phyloP scores from a whole-genome alignment of 1,140 invertebrate genomes.

The Gryllus bimaculatus region DNA sequence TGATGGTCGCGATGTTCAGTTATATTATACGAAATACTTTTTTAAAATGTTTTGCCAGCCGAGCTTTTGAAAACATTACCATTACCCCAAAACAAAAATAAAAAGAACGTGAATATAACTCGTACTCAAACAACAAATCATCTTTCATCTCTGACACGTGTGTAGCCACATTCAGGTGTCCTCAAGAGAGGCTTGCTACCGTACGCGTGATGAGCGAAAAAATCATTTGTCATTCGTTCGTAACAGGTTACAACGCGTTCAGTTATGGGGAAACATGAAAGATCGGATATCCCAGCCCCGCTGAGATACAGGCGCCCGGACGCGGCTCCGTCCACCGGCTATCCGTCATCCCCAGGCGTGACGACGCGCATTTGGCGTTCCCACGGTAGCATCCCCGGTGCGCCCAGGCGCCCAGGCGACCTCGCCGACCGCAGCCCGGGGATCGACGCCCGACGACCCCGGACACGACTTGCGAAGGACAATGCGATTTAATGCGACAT shows the following conservation, averaged over 20 bases:
- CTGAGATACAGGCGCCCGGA: neutral
- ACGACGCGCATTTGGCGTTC: neutral
- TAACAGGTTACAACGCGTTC: neutral
- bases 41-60: too few relatives aligned
- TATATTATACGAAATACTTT: too few relatives aligned
- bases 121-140: neutral
- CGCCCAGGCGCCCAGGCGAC: too few relatives aligned
- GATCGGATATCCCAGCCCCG: neutral
- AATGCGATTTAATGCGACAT: too few relatives aligned
- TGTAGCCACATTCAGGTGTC: neutral
- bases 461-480: too few relatives aligned
- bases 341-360: neutral
- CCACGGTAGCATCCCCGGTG: neutral
- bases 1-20: too few relatives aligned
- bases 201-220: neutral
- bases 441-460: too few relatives aligned
- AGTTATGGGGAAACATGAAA: neutral
- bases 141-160: neutral
- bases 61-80: too few relatives aligned
- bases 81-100: too few relatives aligned
- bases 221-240: neutral
- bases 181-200: neutral
- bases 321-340: neutral
- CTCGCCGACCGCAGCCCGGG: too few relatives aligned
- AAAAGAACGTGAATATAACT: too few relatives aligned